Percentiles rank a stretch among this genome's conserved stretches.
These are phyloP conservation scores for Caenorhabditis briggsae DNA, from an alignment of 1,140 invertebrate genomes.

Conservation along the genomic window DNA sequence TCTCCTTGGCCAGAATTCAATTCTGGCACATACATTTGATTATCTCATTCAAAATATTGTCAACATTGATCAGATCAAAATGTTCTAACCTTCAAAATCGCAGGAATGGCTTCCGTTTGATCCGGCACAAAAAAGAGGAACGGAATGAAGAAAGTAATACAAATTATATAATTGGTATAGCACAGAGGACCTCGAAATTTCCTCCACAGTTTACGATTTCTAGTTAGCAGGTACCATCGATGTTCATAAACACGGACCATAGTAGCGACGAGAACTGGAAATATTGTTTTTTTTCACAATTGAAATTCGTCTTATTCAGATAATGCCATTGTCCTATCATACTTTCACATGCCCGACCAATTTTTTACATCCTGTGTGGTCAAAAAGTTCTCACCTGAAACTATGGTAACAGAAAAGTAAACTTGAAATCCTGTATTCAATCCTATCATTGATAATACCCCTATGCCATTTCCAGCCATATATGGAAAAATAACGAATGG, in stretches of 20 bases:
- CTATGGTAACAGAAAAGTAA: slow-evolving; percentile 1
- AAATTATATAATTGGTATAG: not conserved
- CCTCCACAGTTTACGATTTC: not conserved
- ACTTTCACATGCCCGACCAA: too few species aligned
- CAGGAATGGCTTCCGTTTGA: not conserved
- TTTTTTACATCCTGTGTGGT: not conserved
- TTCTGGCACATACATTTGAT: not conserved
- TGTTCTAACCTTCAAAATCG: not conserved
- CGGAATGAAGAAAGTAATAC: not conserved
- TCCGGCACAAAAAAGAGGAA: slow-evolving; percentile 24
- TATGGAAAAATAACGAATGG: slow-evolving; percentile 29
- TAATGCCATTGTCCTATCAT: too few species aligned
- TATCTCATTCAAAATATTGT: too few species aligned
- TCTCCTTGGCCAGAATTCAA: not conserved
- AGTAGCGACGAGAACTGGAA: slow-evolving; percentile 2
- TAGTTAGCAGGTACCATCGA: not conserved
- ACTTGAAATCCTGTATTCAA: slow-evolving; percentile 32
- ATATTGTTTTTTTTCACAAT: not conserved
- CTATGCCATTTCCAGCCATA: slow-evolving; percentile 10
- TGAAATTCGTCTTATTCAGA: too few species aligned
- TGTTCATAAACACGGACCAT: slow-evolving; percentile 10
- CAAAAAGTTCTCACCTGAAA: not conserved
- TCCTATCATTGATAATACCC: not conserved
- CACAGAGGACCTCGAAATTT: not conserved
- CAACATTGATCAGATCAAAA: not conserved